Conservation (phyloP, 2,888 invertebrate genomes). For the Nemurella pictetii region DNA sequence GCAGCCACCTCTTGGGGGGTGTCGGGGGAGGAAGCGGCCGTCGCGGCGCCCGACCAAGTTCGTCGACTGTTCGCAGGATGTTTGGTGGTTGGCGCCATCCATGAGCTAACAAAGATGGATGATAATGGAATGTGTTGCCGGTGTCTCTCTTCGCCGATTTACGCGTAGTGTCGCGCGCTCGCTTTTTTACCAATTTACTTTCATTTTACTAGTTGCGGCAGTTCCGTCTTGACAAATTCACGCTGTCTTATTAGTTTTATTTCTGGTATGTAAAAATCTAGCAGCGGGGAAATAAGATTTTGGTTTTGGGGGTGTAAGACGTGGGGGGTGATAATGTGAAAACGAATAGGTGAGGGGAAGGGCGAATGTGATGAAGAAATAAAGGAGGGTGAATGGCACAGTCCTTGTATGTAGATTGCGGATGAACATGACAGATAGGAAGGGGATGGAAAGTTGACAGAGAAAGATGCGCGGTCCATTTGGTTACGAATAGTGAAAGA, state of each 20-base stretch:
- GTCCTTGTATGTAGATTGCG: background rate
- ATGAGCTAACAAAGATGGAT: background rate
- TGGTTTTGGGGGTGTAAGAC: background rate
- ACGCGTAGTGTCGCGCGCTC: background rate
- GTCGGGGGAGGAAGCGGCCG: background rate
- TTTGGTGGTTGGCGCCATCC: no score
- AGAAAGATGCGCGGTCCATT: background rate
- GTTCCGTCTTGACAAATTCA: background rate
- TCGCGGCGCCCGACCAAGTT: background rate
- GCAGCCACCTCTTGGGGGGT: background rate
- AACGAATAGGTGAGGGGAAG: slow-evolving; percentile 4
- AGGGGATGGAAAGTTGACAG: background rate
- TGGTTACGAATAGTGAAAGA: slow-evolving; percentile 14
- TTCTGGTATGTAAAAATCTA: background rate
- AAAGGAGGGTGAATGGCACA: background rate
- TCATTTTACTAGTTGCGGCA: background rate
- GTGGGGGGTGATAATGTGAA: background rate
- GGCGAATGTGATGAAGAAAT: background rate
- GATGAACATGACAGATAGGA: slow-evolving; percentile 12
- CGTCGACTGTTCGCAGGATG: background rate
- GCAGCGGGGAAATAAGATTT: background rate
- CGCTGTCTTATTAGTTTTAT: background rate
- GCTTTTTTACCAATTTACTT: background rate
- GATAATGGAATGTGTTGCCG: background rate
- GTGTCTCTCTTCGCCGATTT: background rate